phyloP scores from a whole-genome alignment of 2,888 invertebrate species.

The Eupithecia vulgata region DNA sequence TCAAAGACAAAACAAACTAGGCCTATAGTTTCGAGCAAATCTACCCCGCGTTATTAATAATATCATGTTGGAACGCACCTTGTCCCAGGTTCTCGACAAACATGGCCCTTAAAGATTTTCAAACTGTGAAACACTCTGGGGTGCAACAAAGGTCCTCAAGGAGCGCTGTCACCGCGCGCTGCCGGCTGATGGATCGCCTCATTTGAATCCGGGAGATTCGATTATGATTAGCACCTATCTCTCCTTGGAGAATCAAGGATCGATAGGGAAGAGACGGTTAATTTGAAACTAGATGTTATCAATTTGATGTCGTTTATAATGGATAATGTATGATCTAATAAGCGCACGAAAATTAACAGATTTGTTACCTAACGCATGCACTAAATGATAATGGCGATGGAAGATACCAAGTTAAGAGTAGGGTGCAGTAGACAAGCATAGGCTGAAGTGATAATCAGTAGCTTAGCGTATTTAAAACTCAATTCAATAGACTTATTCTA shows the following conservation, averaged over 20 bases:
- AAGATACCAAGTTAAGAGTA: neutral
- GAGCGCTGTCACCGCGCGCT: conserved; percentile 65
- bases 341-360: neutral
- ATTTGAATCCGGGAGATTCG: conserved; percentile 74
- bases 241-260: conserved; percentile 48
- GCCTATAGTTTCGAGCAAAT: neutral
- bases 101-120: neutral
- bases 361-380: neutral
- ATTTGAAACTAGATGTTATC: conserved; percentile 18
- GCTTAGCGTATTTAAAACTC: too few species aligned
- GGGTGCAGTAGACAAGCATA: too few species aligned
- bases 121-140: conserved; percentile 10
- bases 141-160: conserved; percentile 36
- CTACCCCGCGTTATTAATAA: neutral
- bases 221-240: conserved; percentile 73
- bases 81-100: neutral
- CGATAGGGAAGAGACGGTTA: conserved; percentile 42
- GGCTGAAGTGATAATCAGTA: too few species aligned
- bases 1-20: neutral
- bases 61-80: neutral
- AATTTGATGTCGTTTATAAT: conserved; percentile 11
- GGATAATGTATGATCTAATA: neutral
- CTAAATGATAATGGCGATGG: too few species aligned
- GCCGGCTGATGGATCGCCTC: conserved; percentile 75
- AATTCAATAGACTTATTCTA: neutral